Evolutionary conservation across 2,113 vertebrate species (phyloP).

Genomic region (Rallus limicola): DNA sequence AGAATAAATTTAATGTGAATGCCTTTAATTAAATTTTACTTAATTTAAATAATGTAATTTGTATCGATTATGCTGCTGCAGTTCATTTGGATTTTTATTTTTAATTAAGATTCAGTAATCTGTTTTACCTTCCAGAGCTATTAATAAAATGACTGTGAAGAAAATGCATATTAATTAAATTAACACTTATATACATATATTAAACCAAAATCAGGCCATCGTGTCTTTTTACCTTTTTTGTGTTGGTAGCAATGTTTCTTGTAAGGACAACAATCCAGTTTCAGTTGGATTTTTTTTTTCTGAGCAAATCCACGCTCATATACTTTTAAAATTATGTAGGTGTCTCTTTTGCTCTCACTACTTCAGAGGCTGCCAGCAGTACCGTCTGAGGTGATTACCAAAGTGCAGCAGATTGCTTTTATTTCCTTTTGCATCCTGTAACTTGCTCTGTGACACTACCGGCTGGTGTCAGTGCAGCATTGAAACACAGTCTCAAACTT

Average conservation of each 20-base stretch:
- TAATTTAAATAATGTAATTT: conserved; percentile 66
- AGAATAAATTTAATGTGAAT: conserved; percentile 21
- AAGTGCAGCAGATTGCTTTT: neutral
- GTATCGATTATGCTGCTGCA: conserved; percentile 58
- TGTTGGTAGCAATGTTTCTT: neutral
- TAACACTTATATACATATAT: conserved; percentile 10
- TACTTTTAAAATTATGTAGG: neutral
- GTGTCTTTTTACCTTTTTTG: neutral
- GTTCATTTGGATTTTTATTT: conserved; percentile 54
- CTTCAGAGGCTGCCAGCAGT: neutral
- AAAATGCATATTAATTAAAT: conserved; percentile 47
- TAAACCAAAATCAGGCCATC: neutral
- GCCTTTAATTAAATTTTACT: conserved; percentile 57
- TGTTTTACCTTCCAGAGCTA: conserved; percentile 54
- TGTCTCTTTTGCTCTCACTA: neutral
- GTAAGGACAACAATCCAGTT: neutral
- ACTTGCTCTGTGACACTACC: neutral
- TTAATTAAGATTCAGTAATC: conserved; percentile 58
- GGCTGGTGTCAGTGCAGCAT: neutral
- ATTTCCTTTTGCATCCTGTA: neutral
- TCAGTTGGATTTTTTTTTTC: neutral
- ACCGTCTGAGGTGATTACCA: neutral
- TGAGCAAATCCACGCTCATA: neutral
- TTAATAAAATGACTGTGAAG: conserved; percentile 28
- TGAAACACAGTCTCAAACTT: neutral